Conservation (phyloP, 2,888 invertebrate species). For the Terebella lapidaria region DNA sequence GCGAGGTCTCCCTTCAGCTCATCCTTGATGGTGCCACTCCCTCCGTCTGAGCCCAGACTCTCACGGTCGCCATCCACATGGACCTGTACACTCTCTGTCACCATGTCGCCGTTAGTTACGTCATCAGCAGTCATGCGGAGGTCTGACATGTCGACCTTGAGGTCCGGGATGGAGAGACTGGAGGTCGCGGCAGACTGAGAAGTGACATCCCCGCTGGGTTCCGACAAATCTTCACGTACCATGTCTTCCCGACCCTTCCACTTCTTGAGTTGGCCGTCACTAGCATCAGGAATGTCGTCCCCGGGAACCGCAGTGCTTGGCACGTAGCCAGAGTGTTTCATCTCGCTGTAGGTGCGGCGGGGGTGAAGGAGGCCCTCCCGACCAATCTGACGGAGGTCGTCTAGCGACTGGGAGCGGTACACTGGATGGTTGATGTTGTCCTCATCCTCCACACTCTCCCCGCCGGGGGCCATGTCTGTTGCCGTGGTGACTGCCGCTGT, state of each 20-base stretch:
- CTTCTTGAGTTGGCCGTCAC: background rate
- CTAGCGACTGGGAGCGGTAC: slow-evolving; percentile 69
- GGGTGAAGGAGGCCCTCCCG: slow-evolving; percentile 10
- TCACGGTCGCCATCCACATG: background rate
- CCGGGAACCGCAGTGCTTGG: background rate
- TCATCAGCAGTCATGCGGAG: background rate
- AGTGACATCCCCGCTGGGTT: background rate
- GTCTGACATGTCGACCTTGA: background rate
- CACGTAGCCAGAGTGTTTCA: background rate
- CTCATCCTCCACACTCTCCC: slow-evolving; percentile 16
- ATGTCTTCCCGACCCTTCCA: background rate
- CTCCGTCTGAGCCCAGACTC: background rate
- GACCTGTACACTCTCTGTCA: background rate
- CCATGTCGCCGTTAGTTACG: background rate
- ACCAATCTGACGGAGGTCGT: slow-evolving; percentile 67
- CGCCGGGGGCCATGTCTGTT: background rate
- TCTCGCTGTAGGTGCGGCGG: slow-evolving; percentile 6
- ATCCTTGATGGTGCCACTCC: background rate
- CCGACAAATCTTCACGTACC: background rate
- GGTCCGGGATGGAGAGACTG: background rate
- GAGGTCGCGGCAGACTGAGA: background rate
- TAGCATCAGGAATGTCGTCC: slow-evolving; percentile 27
- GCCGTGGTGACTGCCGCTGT: slow-evolving; percentile 44
- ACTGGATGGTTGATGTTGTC: slow-evolving; percentile 60
- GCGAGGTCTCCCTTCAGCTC: background rate